Conservation (phyloP, 92 coral and sea anemone genomes). For the Nematostella vectensis region DNA sequence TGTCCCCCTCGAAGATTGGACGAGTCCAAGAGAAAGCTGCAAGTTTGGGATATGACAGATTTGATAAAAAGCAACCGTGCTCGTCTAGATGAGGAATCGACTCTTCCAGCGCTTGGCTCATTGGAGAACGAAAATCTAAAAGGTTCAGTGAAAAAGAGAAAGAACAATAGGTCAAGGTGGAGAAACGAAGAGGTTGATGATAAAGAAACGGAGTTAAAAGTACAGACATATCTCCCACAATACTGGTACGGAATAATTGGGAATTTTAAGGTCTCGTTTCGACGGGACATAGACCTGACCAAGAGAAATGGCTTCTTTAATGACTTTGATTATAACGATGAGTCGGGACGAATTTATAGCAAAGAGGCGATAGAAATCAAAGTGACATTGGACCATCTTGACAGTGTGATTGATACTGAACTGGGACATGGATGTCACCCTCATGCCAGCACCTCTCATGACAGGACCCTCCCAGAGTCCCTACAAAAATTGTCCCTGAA, state of each 20-base stretch:
- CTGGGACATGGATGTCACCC: neutral
- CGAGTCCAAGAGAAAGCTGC: conserved; percentile 41
- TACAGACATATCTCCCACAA: conserved; percentile 13
- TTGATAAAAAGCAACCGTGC: neutral
- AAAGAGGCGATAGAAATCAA: neutral
- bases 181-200: neutral
- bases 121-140: too few relatives aligned
- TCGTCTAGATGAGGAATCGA: too few relatives aligned
- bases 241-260: conserved; percentile 28
- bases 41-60: conserved; percentile 72
- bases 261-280: conserved; percentile 8
- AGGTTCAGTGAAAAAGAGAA: too few relatives aligned
- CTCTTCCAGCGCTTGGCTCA: too few relatives aligned
- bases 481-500: conserved; percentile 13
- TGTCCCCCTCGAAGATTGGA: conserved; percentile 38
- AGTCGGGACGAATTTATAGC: too few relatives aligned
- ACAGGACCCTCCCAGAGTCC: conserved; percentile 22
- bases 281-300: neutral
- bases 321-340: neutral
- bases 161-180: conserved; percentile 3
- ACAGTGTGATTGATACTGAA: neutral
- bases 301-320: neutral
- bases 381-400: neutral
- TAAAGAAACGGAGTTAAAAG: conserved; percentile 1
- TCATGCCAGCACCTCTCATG: conserved; percentile 4